Evolutionary conservation across 2,888 invertebrate genomes (phyloP).

Genomic region (Drosophila barbarae): DNA sequence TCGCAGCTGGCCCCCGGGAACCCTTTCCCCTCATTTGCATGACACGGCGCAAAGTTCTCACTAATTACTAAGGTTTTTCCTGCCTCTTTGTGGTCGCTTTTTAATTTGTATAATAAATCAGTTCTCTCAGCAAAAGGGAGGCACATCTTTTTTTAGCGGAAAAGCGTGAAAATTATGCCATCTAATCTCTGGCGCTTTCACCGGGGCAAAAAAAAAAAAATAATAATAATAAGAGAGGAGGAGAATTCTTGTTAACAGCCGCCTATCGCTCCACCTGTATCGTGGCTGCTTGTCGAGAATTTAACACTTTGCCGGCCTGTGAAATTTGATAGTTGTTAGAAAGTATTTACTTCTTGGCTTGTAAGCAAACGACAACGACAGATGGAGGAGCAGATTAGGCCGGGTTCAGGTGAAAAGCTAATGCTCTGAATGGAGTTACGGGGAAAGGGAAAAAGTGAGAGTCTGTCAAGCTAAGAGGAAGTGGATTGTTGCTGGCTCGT

Average conservation of each 20-base stretch:
- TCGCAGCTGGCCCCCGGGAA: constrained; percentile 9
- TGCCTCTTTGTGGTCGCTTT: constrained; percentile 41
- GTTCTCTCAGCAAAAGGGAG: constrained; percentile 49
- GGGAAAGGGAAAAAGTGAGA: constrained; percentile 8
- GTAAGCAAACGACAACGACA: constrained; percentile 19
- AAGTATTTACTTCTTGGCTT: constrained; percentile 47
- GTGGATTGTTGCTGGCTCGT: background rate
- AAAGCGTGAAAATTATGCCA: constrained; percentile 73
- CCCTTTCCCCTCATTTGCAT: constrained; percentile 45
- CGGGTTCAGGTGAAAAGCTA: constrained; percentile 17
- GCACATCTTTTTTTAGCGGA: constrained; percentile 48
- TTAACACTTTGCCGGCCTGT: constrained; percentile 59
- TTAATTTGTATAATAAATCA: constrained; percentile 74
- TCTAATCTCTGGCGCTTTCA: constrained; percentile 63
- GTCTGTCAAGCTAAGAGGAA: background rate
- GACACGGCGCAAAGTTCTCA: constrained; percentile 56
- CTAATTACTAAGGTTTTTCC: constrained; percentile 67
- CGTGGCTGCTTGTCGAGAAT: constrained; percentile 57
- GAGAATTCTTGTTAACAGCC: constrained; percentile 41
- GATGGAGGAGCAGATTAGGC: constrained; percentile 19
- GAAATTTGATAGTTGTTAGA: constrained; percentile 64
- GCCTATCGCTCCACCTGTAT: constrained; percentile 67
- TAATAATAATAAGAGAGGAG: constrained; percentile 7
- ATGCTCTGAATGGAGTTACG: constrained; percentile 7
- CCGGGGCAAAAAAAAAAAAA: constrained; percentile 32